phyloP scores from a whole-genome alignment of 1,140 invertebrate genomes.

The Antheraea mylitta region DNA sequence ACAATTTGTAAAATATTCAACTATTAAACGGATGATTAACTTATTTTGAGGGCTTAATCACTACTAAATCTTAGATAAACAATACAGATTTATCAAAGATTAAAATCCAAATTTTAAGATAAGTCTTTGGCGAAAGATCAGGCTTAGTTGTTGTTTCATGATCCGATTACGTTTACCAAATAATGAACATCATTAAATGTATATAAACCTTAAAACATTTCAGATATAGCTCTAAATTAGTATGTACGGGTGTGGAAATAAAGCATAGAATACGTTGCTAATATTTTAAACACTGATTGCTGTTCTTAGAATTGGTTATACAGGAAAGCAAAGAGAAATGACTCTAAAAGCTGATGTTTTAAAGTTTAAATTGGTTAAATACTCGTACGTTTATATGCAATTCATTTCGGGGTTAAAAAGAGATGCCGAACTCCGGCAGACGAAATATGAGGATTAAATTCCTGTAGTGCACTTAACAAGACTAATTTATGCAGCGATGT shows the following conservation, averaged over 20 bases:
- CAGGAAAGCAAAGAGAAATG: neutral
- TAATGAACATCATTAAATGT: slow-evolving; percentile 58
- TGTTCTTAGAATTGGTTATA: neutral
- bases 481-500: slow-evolving; percentile 70
- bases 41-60: no score
- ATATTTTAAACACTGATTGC: neutral
- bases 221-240: slow-evolving; percentile 13
- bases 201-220: slow-evolving; percentile 6
- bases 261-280: neutral
- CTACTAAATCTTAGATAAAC: no score
- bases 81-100: slow-evolving; percentile 17
- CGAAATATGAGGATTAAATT: slow-evolving; percentile 78
- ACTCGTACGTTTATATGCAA: slow-evolving; percentile 33
- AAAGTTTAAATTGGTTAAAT: slow-evolving; percentile 43
- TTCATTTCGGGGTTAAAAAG: slow-evolving; percentile 59
- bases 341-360: slow-evolving; percentile 5
- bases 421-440: slow-evolving; percentile 68
- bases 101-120: slow-evolving; percentile 41
- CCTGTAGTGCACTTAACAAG: slow-evolving; percentile 73
- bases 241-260: neutral
- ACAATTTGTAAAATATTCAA: no score
- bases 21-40: no score
- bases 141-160: slow-evolving; percentile 45
- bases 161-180: slow-evolving; percentile 55
- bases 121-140: slow-evolving; percentile 44